Conservation (phyloP, 2,888 invertebrate species). For the Lasioglossum morio region DNA sequence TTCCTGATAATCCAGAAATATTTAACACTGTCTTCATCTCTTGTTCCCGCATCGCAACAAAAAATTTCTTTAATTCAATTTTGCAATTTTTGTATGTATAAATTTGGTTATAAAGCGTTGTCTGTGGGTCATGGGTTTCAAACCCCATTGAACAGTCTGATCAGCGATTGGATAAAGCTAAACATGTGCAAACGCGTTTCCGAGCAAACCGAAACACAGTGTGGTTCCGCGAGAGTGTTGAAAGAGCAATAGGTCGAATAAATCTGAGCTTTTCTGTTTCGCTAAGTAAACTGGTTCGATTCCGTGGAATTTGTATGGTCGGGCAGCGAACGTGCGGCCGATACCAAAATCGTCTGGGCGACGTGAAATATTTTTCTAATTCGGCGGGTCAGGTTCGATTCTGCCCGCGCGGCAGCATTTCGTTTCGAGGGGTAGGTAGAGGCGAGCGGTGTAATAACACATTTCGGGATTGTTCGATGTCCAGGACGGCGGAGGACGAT, state of each 20-base stretch:
- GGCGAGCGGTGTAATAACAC: constrained; percentile 2
- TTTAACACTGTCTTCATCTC: neutral
- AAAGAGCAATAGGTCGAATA: constrained; percentile 7
- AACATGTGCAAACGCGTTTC: neutral
- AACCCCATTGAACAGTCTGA: neutral
- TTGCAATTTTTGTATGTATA: neutral
- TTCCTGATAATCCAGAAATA: neutral
- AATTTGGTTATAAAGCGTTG: neutral
- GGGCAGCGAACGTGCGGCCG: neutral
- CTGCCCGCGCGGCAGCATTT: neutral
- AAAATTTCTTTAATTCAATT: neutral
- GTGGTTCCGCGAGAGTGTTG: neutral
- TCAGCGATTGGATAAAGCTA: neutral
- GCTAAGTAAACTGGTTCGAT: constrained; percentile 8
- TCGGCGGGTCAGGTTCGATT: neutral
- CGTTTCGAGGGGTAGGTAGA: constrained; percentile 5
- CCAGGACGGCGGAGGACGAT: constrained; percentile 22
- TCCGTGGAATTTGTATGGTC: constrained; percentile 6
- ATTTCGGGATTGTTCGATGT: constrained; percentile 9
- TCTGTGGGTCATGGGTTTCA: neutral
- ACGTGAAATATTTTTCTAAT: constrained; percentile 1
- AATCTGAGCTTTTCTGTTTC: constrained; percentile 11
- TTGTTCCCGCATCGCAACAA: neutral
- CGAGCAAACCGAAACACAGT: neutral
- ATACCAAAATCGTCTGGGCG: constrained; percentile 12